These are phyloP conservation scores for Coturnix japonica DNA, from an alignment of 2,113 vertebrate genomes.

Conservation along the genomic window DNA sequence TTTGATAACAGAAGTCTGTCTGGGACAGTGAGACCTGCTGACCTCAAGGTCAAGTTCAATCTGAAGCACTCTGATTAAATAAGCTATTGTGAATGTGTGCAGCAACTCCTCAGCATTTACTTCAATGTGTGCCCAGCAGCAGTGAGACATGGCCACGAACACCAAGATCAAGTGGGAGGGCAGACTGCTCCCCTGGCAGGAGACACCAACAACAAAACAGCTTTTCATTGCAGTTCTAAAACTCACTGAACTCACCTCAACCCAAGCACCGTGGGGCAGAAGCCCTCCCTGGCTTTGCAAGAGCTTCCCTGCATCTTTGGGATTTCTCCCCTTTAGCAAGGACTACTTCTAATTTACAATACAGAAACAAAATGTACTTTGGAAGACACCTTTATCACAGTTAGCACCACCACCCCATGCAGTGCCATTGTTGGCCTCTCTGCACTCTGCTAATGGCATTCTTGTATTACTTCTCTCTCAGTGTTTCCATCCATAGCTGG, in stretches of 20 bases:
- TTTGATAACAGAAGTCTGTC: not conserved
- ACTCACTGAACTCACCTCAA: too few species aligned
- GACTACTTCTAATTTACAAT: too few species aligned
- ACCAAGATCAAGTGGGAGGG: not conserved
- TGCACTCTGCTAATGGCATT: not conserved
- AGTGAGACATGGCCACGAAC: rapidly evolving
- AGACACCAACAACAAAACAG: not conserved
- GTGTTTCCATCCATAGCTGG: not conserved
- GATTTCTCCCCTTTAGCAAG: too few species aligned
- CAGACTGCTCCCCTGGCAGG: not conserved
- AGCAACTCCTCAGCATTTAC: not conserved
- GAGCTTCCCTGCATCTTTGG: too few species aligned
- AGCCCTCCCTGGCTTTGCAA: too few species aligned
- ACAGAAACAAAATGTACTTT: too few species aligned
- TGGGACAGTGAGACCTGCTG: not conserved
- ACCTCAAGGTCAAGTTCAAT: not conserved
- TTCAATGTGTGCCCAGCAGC: not conserved
- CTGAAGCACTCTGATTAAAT: not conserved
- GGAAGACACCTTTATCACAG: too few species aligned
- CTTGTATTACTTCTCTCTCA: not conserved
- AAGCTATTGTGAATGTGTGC: not conserved
- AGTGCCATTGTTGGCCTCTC: too few species aligned
- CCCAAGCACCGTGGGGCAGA: too few species aligned
- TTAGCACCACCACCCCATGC: too few species aligned
- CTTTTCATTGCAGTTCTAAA: not conserved